Evolutionary conservation across 2,888 invertebrate species (phyloP), one percentile per base, ranked within the genome.

Genomic region (Laspeyria flexula): DNA sequence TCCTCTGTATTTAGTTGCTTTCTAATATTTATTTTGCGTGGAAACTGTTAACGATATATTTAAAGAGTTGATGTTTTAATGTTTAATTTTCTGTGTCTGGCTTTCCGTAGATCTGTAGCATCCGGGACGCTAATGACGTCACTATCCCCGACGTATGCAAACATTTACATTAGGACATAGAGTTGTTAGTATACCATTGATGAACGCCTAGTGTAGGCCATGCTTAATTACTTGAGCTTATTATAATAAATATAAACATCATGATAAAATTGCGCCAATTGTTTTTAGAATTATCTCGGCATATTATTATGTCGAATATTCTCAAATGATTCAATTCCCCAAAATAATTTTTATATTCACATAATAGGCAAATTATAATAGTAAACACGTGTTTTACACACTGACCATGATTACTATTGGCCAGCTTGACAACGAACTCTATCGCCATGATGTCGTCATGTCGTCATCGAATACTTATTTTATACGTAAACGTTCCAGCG

Each of bases 71-170:
- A 10, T 6, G 31, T 39, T 6, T 29, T 10, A 50, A 45, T 53
- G 31, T 63, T 63, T 61, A 53, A 66, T 65, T 67, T 60, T 53
- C 43, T 48, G 42, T 54, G 61, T 67, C 56, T 66, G 61, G 55
- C 46, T 55, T 45, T 49, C 41, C 55, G 53, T 52, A 61, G 60
- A 73, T 65, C 39, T 67, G 54, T 59, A 57, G 57, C 60, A 73
- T 69, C 76, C 75, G 76, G 73, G 67, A 62, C 59, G 60, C 55
- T 40, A 39, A 45, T 75, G 64, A 73, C 75, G 69, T 73, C 72
- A 75, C 40, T 35, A 30, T 38, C 34, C 31, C 57, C 43, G 38
- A 52, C 48, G 42, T 45, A 34, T 47, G 49, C 42, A 60, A 68
- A 62, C 48, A 63, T 44, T n/a, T n/a, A n/a, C n/a, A n/a, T n/a